Percentiles rank a stretch among this genome's conserved stretches.
Conservation (phyloP, 2,888 invertebrate species). For the Phengaris alcon region DNA sequence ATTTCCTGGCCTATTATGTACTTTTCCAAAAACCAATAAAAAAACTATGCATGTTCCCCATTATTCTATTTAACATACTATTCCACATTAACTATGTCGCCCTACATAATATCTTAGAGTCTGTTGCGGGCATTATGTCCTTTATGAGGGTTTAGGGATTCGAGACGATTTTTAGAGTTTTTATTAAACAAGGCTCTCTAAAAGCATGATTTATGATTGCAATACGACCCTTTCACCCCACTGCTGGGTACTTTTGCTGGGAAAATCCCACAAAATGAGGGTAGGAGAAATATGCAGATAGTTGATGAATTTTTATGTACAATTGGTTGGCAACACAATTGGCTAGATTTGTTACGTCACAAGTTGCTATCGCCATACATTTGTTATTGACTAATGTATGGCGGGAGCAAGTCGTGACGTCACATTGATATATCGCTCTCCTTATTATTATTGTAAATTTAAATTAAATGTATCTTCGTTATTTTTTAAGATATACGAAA, state of each 20-base stretch:
- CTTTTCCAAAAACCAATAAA: too few species aligned
- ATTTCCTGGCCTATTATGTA: too few species aligned
- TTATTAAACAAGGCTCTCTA: slow-evolving; percentile 7
- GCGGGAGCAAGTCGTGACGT: too few species aligned
- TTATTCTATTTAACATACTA: not conserved
- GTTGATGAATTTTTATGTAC: not conserved
- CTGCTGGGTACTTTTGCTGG: not conserved
- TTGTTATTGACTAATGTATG: too few species aligned
- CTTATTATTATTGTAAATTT: too few species aligned
- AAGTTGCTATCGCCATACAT: too few species aligned
- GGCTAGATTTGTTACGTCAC: too few species aligned
- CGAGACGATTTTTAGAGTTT: slow-evolving; percentile 10
- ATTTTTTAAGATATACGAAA: too few species aligned
- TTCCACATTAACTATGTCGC: not conserved
- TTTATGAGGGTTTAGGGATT: slow-evolving; percentile 17
- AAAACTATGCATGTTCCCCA: too few species aligned
- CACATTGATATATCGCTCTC: too few species aligned
- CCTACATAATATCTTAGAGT: not conserved
- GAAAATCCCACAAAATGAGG: not conserved
- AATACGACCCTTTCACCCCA: slow-evolving; percentile 13
- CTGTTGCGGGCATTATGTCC: not conserved
- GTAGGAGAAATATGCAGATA: not conserved
- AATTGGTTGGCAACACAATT: too few species aligned
- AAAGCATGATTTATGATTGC: slow-evolving; percentile 17
- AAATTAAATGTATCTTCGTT: too few species aligned